phyloP scores from a whole-genome alignment of 2,888 invertebrate genomes.

The Acanthosepion pharaonis region DNA sequence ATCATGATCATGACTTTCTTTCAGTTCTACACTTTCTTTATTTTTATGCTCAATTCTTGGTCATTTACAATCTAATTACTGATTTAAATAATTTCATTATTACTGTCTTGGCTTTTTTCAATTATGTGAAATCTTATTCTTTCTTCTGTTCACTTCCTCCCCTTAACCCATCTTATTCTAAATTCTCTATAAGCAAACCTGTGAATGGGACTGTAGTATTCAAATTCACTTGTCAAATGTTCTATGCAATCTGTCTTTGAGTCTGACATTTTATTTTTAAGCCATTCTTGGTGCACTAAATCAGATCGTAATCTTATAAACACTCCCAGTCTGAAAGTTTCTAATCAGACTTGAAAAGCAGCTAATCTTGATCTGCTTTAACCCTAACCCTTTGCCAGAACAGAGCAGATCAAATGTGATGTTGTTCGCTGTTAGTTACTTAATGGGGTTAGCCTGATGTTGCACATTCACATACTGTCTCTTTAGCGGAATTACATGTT shows the following conservation, averaged over 20 bases:
- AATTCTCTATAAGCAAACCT: background rate
- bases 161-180: background rate
- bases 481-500: background rate
- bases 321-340: background rate
- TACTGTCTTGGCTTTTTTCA: background rate
- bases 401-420: background rate
- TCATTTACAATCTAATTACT: background rate
- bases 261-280: background rate
- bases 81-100: background rate
- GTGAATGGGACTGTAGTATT: background rate
- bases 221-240: background rate
- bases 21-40: background rate
- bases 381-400: background rate
- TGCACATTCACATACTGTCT: background rate
- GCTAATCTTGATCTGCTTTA: background rate
- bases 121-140: background rate
- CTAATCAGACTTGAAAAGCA: background rate
- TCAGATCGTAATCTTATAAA: background rate
- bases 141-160: background rate
- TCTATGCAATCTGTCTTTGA: background rate
- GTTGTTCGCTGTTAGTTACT: background rate
- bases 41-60: background rate
- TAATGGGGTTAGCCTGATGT: background rate
- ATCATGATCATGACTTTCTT: too few relatives aligned
- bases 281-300: background rate